Evolutionary conservation across 1,140 invertebrate species (phyloP).

Genomic region (Cardiocondyla obscurior): DNA sequence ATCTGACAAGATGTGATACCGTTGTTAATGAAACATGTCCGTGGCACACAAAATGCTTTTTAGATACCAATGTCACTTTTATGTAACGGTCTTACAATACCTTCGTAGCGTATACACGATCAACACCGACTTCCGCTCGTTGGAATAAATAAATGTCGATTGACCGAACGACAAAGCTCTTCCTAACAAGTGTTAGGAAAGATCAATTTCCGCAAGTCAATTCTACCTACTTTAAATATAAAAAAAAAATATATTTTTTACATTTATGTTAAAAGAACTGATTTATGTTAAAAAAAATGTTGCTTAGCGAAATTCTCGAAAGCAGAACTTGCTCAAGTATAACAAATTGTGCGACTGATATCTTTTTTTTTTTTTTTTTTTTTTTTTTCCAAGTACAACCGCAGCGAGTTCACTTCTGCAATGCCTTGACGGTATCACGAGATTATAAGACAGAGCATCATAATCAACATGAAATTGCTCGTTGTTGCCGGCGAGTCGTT

Average conservation of each 20-base stretch:
- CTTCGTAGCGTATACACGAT: conserved; percentile 1
- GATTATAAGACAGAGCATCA: conserved; percentile 57
- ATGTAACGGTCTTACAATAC: conserved; percentile 64
- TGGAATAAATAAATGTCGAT: neutral
- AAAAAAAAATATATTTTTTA: neutral
- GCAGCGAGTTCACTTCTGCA: neutral
- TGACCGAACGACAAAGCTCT: neutral
- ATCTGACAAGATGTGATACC: no score
- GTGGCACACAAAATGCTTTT: conserved; percentile 36
- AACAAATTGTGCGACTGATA: neutral
- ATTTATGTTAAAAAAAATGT: no score
- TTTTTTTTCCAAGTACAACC: neutral
- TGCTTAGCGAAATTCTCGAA: neutral
- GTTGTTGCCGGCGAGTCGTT: conserved; percentile 43
- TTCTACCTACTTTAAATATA: neutral
- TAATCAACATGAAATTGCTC: conserved; percentile 68
- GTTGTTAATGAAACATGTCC: conserved; percentile 1
- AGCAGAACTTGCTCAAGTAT: neutral
- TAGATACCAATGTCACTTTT: conserved; percentile 67
- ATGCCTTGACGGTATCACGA: neutral
- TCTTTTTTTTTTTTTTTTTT: conserved; percentile 9
- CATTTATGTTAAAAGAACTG: no score
- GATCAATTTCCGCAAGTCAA: neutral
- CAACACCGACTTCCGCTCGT: conserved; percentile 43
- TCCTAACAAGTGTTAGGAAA: neutral